A percentile compares a stretch with the other conserved stretches of the same genome.
These are phyloP conservation scores for Lanistes nyassanus DNA, from an alignment of 1,140 invertebrate species.

Conservation along the genomic window DNA sequence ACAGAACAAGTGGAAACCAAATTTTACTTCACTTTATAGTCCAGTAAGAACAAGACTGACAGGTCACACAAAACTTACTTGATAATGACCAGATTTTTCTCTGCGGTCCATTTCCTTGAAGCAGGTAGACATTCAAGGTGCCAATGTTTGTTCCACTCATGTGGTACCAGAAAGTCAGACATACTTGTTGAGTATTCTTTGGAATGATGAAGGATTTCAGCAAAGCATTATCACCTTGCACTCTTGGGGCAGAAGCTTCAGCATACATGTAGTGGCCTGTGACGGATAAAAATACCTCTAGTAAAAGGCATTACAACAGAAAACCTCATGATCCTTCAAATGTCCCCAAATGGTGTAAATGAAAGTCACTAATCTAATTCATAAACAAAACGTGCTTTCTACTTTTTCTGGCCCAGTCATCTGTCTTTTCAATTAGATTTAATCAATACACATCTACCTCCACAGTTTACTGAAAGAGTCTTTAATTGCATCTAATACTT, in stretches of 20 bases:
- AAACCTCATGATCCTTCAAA: no score
- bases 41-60: conserved; percentile 25
- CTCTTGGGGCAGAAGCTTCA: conserved; percentile 75
- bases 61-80: conserved; percentile 24
- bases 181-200: conserved; percentile 30
- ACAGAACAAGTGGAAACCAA: conserved; percentile 33
- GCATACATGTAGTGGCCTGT: conserved; percentile 83
- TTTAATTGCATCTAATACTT: no score
- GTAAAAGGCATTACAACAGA: no score
- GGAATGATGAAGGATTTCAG: conserved; percentile 66
- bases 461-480: no score
- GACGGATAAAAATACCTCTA: conserved; percentile 6
- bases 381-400: no score
- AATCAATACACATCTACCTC: no score
- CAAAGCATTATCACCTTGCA: conserved; percentile 77
- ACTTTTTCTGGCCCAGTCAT: no score
- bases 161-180: conserved; percentile 76
- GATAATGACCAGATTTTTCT: no score
- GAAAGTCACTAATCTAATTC: no score
- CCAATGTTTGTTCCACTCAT: conserved; percentile 75
- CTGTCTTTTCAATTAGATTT: no score
- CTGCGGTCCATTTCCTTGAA: no score
- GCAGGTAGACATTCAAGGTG: conserved; percentile 51
- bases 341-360: no score
- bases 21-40: conserved; percentile 45